These are phyloP conservation scores for Gambusia holbrooki DNA, from an alignment of 2,113 vertebrate genomes.

Conservation along the genomic window DNA sequence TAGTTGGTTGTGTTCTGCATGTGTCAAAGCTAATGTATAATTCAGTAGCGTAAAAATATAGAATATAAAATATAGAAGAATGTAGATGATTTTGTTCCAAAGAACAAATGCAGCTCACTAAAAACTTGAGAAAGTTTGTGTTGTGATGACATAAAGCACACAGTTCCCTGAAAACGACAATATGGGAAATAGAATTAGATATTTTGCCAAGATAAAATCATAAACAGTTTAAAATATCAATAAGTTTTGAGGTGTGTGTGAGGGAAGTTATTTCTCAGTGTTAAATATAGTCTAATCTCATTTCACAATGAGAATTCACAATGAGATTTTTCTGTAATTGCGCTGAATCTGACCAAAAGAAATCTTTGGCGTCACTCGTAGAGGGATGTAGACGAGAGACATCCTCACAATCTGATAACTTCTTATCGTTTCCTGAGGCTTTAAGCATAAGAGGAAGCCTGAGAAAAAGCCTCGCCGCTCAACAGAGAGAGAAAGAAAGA, in stretches of 20 bases:
- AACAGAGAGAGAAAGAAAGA: slow-evolving; percentile 15
- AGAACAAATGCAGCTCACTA: neutral
- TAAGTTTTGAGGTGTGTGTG: neutral
- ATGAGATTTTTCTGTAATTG: neutral
- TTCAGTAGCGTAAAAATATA: no score
- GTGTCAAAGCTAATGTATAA: no score
- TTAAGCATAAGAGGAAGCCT: neutral
- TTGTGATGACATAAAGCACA: neutral
- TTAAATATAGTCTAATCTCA: neutral
- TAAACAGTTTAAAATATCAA: neutral
- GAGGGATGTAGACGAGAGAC: neutral
- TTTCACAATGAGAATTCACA: neutral
- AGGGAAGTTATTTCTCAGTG: neutral
- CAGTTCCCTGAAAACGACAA: neutral
- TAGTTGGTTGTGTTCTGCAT: no score
- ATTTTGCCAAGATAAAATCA: neutral
- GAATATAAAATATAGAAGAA: no score
- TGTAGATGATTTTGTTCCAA: neutral
- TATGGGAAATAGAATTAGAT: neutral
- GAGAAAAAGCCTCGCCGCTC: neutral
- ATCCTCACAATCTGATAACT: slow-evolving; percentile 7
- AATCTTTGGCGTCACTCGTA: neutral
- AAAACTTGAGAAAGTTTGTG: no score
- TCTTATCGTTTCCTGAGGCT: slow-evolving; percentile 18
- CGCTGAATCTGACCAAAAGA: neutral